Base-by-base conservation (phyloP, 53 echinoderm and acorn worm species). In the Temnopleurus reevesii region DNA sequence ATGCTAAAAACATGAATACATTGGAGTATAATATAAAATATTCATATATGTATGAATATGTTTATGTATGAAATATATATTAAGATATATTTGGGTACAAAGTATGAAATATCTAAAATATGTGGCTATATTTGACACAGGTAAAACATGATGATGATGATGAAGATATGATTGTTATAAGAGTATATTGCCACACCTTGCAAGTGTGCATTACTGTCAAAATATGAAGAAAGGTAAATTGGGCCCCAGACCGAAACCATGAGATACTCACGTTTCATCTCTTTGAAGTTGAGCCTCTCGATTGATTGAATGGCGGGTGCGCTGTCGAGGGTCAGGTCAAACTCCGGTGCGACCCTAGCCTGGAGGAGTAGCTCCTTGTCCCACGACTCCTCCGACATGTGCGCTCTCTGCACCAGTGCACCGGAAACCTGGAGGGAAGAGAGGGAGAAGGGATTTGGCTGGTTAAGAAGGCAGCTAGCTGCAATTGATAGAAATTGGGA, bases 341-440 rank as follows among this genome's bases (percentile, higher is more conserved):
- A 99, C 81, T 99, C 99, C 12, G 94, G 93, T 44, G 93, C 96
- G 24, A 99, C 99, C 47, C 96, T 89, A 2, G 93, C 93, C 66
- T 96, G 94, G 5, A 99, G 92, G 79, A 99, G 93, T 91, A 99
- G 93, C 92, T 98, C 99, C 64, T 99, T 99, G 86, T 99, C 93
- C 99, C 99, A 99, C 21, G 99, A 99, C 77, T 91, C 89, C 86
- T 99, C 99, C 0, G 94, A 96, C 86, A 87, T 71, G 5, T 94
- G 89, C 27, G 96, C 93, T 30, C 99, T 89, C 49, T 96, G 93
- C 27, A 96, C 94, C 66, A 99, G 66, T 13, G 25, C 3, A 6
- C 3, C 4, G 2, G 58, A 55, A 55, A 17, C 15, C n/a, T 3
- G n/a, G 18, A 55, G 3, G n/a, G 4, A 17, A 55, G 18, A 17